Conservation (phyloP, 1,140 invertebrate genomes). For the Bradynema listronoti region DNA sequence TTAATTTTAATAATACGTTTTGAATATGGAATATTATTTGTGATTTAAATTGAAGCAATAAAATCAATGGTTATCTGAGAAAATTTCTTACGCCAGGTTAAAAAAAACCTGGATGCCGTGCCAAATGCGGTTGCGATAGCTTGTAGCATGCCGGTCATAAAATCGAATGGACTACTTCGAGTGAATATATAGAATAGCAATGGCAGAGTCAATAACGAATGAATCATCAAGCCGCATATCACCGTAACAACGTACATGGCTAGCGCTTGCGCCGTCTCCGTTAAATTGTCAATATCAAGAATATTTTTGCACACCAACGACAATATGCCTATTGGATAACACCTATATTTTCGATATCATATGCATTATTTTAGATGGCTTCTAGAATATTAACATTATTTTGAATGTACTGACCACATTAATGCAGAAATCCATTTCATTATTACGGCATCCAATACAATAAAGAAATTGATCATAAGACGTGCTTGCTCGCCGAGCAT, state of each 20-base stretch:
- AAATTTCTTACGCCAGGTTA: no score
- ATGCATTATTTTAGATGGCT: not conserved
- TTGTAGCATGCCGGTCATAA: constrained; percentile 75
- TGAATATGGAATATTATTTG: no score
- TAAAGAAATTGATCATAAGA: constrained; percentile 61
- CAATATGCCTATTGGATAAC: constrained; percentile 80
- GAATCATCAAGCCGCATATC: constrained; percentile 72
- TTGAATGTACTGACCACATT: constrained; percentile 29
- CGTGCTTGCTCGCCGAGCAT: constrained; percentile 57
- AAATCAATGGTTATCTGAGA: no score
- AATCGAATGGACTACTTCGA: constrained; percentile 66
- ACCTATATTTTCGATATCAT: constrained; percentile 63
- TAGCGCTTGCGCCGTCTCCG: constrained; percentile 68
- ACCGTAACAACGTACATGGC: constrained; percentile 78
- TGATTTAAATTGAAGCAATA: no score
- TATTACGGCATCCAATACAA: constrained; percentile 60
- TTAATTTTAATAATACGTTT: no score
- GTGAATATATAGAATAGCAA: constrained; percentile 45
- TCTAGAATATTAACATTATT: not conserved
- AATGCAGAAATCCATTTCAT: constrained; percentile 39
- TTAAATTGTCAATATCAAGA: constrained; percentile 76
- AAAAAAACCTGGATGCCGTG: constrained; percentile 64
- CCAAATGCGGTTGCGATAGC: constrained; percentile 86
- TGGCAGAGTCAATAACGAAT: constrained; percentile 65
- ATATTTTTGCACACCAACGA: constrained; percentile 82